phyloP scores from a whole-genome alignment of 2,113 vertebrate species.

The Tragelaphus strepsiceros region DNA sequence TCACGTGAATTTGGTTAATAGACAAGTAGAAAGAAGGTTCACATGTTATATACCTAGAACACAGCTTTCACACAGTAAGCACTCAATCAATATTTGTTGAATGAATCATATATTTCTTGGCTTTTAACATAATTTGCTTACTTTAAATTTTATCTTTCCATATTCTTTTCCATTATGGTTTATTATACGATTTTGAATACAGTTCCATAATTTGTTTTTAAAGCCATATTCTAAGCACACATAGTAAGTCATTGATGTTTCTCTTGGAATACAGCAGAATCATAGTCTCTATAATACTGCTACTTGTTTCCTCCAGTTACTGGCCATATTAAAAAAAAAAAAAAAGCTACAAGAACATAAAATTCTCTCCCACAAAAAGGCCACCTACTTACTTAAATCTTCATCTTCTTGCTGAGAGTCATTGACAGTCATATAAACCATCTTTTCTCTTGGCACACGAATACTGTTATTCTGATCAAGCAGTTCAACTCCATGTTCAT shows the following conservation, averaged over 20 bases:
- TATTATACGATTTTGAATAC: not conserved
- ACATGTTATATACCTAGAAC: constrained; percentile 24
- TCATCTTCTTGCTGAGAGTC: constrained; percentile 93
- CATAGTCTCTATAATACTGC: not conserved
- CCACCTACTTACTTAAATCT: constrained; percentile 90
- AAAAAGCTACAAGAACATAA: constrained; percentile 29
- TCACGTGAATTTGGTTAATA: constrained; percentile 22
- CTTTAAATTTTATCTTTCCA: not conserved
- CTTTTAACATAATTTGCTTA: constrained; percentile 20
- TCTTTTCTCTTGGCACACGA: constrained; percentile 93
- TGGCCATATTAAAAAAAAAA: not conserved
- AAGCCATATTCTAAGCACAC: constrained; percentile 4
- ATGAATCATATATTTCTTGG: constrained; percentile 22
- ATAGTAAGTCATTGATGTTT: constrained; percentile 14
- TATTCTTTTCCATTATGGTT: not conserved
- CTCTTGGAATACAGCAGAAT: not conserved
- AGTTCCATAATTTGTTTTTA: constrained; percentile 4
- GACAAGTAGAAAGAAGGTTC: constrained; percentile 14
- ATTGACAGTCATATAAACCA: constrained; percentile 98
- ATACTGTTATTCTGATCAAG: constrained; percentile 88
- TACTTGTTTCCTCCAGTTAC: constrained; percentile 27
- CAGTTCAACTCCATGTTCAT: constrained; percentile 86
- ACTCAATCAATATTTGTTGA: constrained; percentile 29
- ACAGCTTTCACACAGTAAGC: not conserved
- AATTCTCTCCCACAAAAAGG: constrained; percentile 77